Conservation (phyloP, 2,113 vertebrate genomes). For the Rynchops niger region DNA sequence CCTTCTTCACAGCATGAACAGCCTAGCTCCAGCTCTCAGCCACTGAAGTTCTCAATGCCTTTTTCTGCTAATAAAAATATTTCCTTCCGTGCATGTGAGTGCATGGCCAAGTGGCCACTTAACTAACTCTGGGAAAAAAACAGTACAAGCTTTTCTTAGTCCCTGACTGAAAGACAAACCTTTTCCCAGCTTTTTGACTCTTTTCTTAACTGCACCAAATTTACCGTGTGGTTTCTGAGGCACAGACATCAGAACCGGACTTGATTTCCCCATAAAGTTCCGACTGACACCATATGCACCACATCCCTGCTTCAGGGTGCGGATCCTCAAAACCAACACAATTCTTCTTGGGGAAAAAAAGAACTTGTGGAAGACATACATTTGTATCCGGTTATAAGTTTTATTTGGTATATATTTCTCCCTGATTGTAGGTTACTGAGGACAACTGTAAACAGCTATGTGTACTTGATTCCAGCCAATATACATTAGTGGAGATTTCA, state of each 20-base stretch:
- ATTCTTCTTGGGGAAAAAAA: not conserved
- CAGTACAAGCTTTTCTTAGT: not conserved
- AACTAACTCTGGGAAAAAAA: not conserved
- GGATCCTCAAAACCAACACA: not conserved
- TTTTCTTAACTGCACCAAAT: not conserved
- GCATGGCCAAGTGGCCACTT: conserved; percentile 34
- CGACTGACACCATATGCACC: not conserved
- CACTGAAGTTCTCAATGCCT: not conserved
- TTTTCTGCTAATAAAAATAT: conserved; percentile 37
- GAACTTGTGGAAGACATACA: not conserved
- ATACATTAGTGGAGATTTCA: not conserved
- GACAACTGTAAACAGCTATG: not conserved
- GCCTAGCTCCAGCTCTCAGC: not conserved
- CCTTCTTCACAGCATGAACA: conserved; percentile 16
- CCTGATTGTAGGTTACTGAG: not conserved
- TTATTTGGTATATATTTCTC: not conserved
- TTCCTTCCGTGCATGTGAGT: not conserved
- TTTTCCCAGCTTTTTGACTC: not conserved
- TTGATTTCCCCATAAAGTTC: not conserved
- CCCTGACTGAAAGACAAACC: not conserved
- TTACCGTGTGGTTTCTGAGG: not conserved
- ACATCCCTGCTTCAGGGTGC: not conserved
- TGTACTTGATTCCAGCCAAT: not conserved
- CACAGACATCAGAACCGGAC: not conserved
- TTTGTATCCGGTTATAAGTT: not conserved